Base-by-base conservation (phyloP, 2,888 invertebrate genomes). In the Tyria jacobaeae region DNA sequence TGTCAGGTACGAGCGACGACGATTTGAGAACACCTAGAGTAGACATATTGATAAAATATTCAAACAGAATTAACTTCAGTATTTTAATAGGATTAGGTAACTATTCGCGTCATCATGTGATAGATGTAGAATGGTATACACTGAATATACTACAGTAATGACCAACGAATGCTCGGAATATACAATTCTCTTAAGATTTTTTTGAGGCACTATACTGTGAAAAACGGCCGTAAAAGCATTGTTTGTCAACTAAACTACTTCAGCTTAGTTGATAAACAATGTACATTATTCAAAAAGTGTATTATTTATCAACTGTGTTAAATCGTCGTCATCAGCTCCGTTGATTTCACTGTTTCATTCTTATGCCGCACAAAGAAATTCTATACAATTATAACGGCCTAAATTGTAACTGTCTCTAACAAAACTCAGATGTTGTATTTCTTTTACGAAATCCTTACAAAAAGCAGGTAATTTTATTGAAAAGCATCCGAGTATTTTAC, bases 331-430 rank as follows among this genome's bases (percentile, higher is more conserved):
- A 47, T 14, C 79, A 21, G 61, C 85, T 91, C 90, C 31, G 85
- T 49, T 44, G 12, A 24, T 80, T 81, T 77, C 64, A 37, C 53
- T 83, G 82, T 87, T 82, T 74, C 62, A 73, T 86, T 84, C 83
- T 81, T 78, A 71, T 67, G 80, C 77, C 80, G 81, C 83, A 89
- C 88, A 92, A 91, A 87, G 88, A 89, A 92, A 91, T 92, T 90
- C 90, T 93, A 92, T 93, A 93, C 92, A 94, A 94, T 94, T 93
- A 94, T 93, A 94, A 94, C 94, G 93, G 93, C 91, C 91, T 75
- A 92, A 91, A 93, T 90, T 89, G 92, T 94, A 94, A 94, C 93
- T 91, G 92, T 94, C 90, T 83, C 85, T 84, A 82, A 89, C 88
- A 88, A 90, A 89, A 89, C 85, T 87, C 84, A 82, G 85, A 87